Evolutionary conservation across 2,888 invertebrate species (phyloP).

Genomic region (Euclidia mi): DNA sequence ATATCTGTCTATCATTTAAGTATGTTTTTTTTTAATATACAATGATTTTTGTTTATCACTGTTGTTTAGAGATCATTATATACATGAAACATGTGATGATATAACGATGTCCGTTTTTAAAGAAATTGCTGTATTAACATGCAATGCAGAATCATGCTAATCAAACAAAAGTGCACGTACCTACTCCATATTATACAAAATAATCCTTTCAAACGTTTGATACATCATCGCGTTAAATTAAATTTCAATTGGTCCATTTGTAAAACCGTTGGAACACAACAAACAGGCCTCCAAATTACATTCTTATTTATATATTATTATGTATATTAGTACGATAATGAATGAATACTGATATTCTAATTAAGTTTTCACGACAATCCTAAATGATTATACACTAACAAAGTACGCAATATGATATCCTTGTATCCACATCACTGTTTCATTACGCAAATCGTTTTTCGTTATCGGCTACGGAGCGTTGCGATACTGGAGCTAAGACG

Average conservation of each 20-base stretch:
- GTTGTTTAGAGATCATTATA: too few relatives aligned
- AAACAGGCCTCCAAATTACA: not conserved
- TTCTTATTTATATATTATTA: not conserved
- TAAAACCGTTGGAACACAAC: not conserved
- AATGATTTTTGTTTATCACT: too few relatives aligned
- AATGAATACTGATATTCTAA: conserved; percentile 10
- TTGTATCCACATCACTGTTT: conserved; percentile 23
- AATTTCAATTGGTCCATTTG: not conserved
- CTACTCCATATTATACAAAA: too few relatives aligned
- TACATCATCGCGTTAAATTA: not conserved
- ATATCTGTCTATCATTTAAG: too few relatives aligned
- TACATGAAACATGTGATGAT: too few relatives aligned
- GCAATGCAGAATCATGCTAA: too few relatives aligned
- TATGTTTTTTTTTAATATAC: too few relatives aligned
- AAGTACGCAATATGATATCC: conserved; percentile 24
- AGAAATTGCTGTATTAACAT: too few relatives aligned
- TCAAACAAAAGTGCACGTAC: too few relatives aligned
- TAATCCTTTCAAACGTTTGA: too few relatives aligned
- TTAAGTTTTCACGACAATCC: conserved; percentile 16
- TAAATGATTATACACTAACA: conserved; percentile 13
- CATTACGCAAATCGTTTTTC: conserved; percentile 38
- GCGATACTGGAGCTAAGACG: conserved; percentile 17
- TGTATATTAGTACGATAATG: conserved; percentile 4
- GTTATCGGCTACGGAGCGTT: conserved; percentile 34
- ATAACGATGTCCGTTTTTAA: too few relatives aligned